Percentiles rank a stretch among this genome's conserved stretches.
These are phyloP conservation scores for Trileptium ribeirensis DNA, from an alignment of 2,888 invertebrate species.

Conservation along the genomic window DNA sequence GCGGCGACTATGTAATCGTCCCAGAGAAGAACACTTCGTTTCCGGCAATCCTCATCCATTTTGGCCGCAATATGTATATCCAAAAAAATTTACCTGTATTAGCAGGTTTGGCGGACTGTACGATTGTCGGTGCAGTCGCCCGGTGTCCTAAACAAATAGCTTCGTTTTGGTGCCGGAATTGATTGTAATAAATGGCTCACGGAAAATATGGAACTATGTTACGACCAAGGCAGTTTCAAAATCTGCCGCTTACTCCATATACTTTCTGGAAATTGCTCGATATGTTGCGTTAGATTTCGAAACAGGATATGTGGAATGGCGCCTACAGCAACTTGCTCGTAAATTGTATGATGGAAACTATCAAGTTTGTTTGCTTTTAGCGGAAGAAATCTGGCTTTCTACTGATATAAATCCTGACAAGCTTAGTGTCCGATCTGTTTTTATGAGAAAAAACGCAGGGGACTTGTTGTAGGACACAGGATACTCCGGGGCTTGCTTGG, in stretches of 20 bases:
- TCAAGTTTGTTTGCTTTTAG: background rate
- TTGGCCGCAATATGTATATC: background rate
- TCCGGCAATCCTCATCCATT: background rate
- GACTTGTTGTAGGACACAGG: background rate
- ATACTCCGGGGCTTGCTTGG: background rate
- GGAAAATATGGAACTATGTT: background rate
- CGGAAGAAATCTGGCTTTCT: background rate
- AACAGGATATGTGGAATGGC: background rate
- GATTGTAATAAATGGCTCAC: no score
- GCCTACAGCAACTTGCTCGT: background rate
- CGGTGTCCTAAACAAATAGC: background rate
- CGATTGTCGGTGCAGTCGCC: background rate
- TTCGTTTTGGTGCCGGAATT: no score
- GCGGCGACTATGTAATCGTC: no score
- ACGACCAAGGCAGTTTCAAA: background rate
- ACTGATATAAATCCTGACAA: background rate
- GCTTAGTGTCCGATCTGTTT: background rate
- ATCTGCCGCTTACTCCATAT: background rate
- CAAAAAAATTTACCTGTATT: background rate
- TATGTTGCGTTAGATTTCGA: background rate
- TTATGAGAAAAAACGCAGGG: background rate
- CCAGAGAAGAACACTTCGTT: background rate
- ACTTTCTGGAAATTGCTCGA: background rate
- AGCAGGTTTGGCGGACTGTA: background rate
- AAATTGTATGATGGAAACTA: background rate